Percentiles rank a stretch among this genome's conserved stretches.
These are phyloP conservation scores for Coregonus suidteri DNA, from an alignment of 2,797 vertebrate genomes.

Conservation along the genomic window DNA sequence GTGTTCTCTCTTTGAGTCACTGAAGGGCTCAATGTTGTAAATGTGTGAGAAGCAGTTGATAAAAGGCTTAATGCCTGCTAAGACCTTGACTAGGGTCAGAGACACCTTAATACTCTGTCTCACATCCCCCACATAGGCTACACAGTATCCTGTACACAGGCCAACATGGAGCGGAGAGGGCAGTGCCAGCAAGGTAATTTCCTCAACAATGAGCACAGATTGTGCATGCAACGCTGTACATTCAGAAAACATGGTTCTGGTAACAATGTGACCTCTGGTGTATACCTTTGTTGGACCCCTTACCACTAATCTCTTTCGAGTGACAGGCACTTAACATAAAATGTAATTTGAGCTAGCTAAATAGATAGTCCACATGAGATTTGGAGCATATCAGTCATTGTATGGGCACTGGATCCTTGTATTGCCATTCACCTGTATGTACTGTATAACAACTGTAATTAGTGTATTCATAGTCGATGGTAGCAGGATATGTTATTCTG, in stretches of 20 bases:
- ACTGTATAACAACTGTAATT: not conserved
- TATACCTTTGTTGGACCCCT: not conserved
- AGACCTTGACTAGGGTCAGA: not conserved
- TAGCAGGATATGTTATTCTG: too few species aligned
- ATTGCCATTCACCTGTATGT: conserved; percentile 11
- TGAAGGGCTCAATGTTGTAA: not conserved
- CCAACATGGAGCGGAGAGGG: not conserved
- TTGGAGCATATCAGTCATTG: not conserved
- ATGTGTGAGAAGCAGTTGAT: not conserved
- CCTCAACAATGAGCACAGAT: not conserved
- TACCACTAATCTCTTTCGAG: not conserved
- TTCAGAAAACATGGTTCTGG: not conserved
- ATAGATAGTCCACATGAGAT: not conserved
- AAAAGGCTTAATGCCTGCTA: not conserved
- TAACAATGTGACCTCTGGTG: not conserved
- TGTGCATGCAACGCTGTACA: not conserved
- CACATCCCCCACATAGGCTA: not conserved
- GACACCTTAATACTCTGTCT: not conserved
- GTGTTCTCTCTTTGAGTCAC: not conserved
- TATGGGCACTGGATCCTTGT: not conserved
- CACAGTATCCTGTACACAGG: not conserved
- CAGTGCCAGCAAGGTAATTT: not conserved
- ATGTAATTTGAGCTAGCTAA: not conserved
- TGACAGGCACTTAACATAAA: not conserved
- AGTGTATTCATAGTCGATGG: not conserved